Evolutionary conservation across 2,888 invertebrate genomes (phyloP), one percentile per base, ranked within the genome.

Genomic region (Drosophila lacicola): DNA sequence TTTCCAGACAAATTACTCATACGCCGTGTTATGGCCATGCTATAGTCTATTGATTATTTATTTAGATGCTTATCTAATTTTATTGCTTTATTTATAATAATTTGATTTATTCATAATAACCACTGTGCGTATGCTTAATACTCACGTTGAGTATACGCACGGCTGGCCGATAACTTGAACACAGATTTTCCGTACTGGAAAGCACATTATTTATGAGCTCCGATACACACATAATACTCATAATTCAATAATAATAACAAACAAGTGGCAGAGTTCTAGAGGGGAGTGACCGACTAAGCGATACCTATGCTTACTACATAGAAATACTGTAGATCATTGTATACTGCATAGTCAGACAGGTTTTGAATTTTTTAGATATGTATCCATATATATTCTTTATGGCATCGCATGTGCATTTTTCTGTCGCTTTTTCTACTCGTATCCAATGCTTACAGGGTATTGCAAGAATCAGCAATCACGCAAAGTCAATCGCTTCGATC

Each of bases 211-310:
- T 61, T 65, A 71, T 62, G 36, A 68, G 29, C 29, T 8, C 29
- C 29, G 29, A 29, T 29, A 29, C 29, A 29, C 8, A 6, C 29
- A 29, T 29, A 79, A 65, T 53, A 29, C 41, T 56, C 51, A 82
- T 79, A 82, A 81, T 67, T 73, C 54, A 70, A 70, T 72, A 78
- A 72, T 66, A 55, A 51, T 34, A 75, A 75, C 45, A 57, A 70
- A 37, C 54, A 45, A 13, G 36, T 11, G 13, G 36, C 36, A 11
- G 36, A 36, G 13, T 4, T 39, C 10, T 9, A 21, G 13, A 2
- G 14, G 8, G 14, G 9, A 13, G 2, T 39, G 29, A 2, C 29
- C 41, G 53, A 53, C 53, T 41, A 25, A 9, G 41, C 4, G 8
- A 51, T 51, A 39, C 50, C 50, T 37, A 19, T 9, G 14, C 5